These are phyloP conservation scores for Tinamus guttatus DNA, from an alignment of 2,113 vertebrate genomes.

Conservation along the genomic window DNA sequence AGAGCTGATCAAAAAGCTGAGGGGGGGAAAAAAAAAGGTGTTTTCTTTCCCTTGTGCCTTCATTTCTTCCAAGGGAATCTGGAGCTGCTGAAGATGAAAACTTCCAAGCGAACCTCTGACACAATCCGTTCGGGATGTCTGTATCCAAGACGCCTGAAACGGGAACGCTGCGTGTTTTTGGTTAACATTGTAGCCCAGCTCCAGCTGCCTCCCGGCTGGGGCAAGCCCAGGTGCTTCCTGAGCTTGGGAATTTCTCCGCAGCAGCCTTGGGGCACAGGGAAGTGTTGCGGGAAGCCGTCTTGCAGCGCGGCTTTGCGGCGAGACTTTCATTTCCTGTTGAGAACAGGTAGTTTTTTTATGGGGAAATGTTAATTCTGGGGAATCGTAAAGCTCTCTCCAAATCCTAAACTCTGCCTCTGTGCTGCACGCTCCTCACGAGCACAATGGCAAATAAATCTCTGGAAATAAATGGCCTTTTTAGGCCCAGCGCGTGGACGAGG, in stretches of 20 bases:
- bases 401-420: neutral
- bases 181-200: rapidly evolving
- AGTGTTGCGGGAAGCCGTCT: neutral
- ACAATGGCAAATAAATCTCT: neutral
- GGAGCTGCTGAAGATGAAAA: neutral
- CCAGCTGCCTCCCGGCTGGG: neutral
- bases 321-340: slow-evolving; percentile 35
- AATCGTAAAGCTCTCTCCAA: neutral
- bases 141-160: neutral
- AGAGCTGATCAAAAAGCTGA: neutral
- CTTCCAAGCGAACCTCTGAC: rapidly evolving
- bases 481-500: neutral
- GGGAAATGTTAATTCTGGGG: neutral
- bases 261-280: neutral
- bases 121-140: neutral
- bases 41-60: rapidly evolving
- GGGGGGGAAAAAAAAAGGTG: too few relatives aligned
- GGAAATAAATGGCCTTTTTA: neutral
- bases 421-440: rapidly evolving
- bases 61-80: neutral
- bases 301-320: neutral
- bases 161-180: neutral
- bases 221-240: slow-evolving; percentile 42
- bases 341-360: neutral
- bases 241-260: neutral